These are phyloP conservation scores for Nowickia ferox DNA, from an alignment of 2,888 invertebrate genomes.

Conservation along the genomic window DNA sequence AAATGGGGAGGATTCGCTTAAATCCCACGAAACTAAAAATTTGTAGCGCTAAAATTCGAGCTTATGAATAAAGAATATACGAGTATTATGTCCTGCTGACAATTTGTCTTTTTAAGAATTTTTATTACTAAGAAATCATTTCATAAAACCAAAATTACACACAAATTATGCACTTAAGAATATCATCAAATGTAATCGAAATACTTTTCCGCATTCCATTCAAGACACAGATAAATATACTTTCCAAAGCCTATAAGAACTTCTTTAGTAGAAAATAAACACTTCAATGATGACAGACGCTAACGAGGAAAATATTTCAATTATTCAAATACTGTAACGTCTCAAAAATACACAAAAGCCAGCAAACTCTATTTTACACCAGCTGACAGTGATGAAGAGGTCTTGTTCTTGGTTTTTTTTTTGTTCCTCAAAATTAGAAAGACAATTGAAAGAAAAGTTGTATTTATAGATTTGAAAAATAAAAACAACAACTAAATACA, in stretches of 20 bases:
- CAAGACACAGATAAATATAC: too few species aligned
- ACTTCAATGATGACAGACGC: constrained; percentile 8
- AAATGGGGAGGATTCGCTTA: too few species aligned
- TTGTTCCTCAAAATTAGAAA: constrained; percentile 5
- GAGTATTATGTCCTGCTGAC: too few species aligned
- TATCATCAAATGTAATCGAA: too few species aligned
- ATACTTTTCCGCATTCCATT: too few species aligned
- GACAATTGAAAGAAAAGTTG: constrained; percentile 30
- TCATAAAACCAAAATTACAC: too few species aligned
- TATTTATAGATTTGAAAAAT: neutral
- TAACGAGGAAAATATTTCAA: neutral
- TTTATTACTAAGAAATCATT: too few species aligned
- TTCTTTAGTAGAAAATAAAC: neutral
- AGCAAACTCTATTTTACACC: constrained; percentile 1
- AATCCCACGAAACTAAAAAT: too few species aligned
- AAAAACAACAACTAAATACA: neutral
- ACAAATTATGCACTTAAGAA: too few species aligned
- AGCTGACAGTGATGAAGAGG: constrained; percentile 9
- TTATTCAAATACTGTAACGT: constrained; percentile 9
- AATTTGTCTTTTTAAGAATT: too few species aligned
- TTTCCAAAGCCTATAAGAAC: neutral
- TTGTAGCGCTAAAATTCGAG: too few species aligned
- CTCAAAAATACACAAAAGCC: neutral
- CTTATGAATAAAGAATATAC: too few species aligned
- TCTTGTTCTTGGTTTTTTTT: neutral